These are phyloP conservation scores for Machaerirhynchus nigripectus DNA, from an alignment of 2,113 vertebrate species.

Conservation along the genomic window DNA sequence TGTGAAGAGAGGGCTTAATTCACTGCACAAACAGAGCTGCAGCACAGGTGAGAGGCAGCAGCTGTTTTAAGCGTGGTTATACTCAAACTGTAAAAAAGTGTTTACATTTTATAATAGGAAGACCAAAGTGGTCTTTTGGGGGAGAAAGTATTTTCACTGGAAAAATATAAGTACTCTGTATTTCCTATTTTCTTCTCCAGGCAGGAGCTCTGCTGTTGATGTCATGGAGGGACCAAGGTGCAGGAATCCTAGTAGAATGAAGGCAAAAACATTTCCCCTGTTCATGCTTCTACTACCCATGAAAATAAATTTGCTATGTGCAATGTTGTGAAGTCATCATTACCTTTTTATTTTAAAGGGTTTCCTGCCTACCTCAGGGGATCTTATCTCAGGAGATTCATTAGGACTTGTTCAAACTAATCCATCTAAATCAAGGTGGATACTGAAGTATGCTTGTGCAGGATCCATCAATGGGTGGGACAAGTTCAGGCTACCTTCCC, in stretches of 20 bases:
- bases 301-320: background rate
- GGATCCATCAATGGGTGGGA: background rate
- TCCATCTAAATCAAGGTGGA: background rate
- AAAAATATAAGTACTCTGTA: slow-evolving; percentile 10
- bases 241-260: background rate
- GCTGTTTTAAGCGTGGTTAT: slow-evolving; percentile 38
- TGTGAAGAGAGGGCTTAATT: slow-evolving; percentile 7
- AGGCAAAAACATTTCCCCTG: background rate
- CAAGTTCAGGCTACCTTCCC: background rate
- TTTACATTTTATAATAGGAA: slow-evolving; percentile 45
- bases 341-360: background rate
- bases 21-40: slow-evolving; percentile 15
- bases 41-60: slow-evolving; percentile 32
- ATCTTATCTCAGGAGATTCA: background rate
- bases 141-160: slow-evolving; percentile 23
- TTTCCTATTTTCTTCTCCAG: slow-evolving; percentile 21
- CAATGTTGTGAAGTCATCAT: background rate
- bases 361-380: background rate
- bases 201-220: background rate
- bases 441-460: background rate
- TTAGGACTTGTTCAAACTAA: background rate
- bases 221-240: background rate
- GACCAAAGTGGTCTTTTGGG: slow-evolving; percentile 44
- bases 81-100: slow-evolving; percentile 18
- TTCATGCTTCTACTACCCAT: background rate